Conservation (phyloP, 1,140 invertebrate genomes). For the Drosophila athabasca region DNA sequence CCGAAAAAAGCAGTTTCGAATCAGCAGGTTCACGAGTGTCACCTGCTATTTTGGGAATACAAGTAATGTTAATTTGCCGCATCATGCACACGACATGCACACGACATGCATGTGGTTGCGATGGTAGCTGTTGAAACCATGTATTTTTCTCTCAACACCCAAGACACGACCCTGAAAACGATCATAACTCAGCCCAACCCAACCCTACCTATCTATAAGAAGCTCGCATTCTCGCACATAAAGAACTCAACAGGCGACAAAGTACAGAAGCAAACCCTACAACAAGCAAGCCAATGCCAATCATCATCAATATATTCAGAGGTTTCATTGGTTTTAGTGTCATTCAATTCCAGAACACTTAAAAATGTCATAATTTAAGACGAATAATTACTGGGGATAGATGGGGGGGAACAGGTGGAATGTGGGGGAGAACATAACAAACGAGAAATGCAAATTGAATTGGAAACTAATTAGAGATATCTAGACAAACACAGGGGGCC, state of each 20-base stretch:
- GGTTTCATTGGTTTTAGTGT: slow-evolving; percentile 34
- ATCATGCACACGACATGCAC: too few relatives aligned
- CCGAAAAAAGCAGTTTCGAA: slow-evolving; percentile 14
- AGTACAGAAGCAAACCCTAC: not conserved
- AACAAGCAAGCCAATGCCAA: slow-evolving; percentile 12
- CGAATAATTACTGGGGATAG: slow-evolving; percentile 53
- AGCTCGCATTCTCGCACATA: slow-evolving; percentile 39
- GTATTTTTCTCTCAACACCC: too few relatives aligned
- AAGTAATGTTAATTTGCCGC: slow-evolving; percentile 1
- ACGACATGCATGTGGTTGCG: too few relatives aligned
- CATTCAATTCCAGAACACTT: slow-evolving; percentile 67
- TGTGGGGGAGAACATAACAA: slow-evolving; percentile 9
- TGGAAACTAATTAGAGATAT: slow-evolving; percentile 80
- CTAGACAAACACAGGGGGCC: slow-evolving; percentile 35
- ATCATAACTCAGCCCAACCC: not conserved
- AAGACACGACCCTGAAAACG: too few relatives aligned
- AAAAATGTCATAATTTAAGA: slow-evolving; percentile 67
- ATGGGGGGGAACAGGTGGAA: not conserved
- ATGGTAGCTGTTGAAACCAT: too few relatives aligned
- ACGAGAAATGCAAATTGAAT: slow-evolving; percentile 76
- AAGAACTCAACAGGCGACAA: slow-evolving; percentile 24
- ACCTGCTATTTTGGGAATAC: slow-evolving; percentile 16
- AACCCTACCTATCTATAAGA: slow-evolving; percentile 4
- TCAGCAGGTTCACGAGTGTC: slow-evolving; percentile 34
- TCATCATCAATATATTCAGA: slow-evolving; percentile 48